Evolutionary conservation across 2,888 invertebrate genomes (phyloP), one percentile per base, ranked within the genome.

Genomic region (Netelia fuscicornis): DNA sequence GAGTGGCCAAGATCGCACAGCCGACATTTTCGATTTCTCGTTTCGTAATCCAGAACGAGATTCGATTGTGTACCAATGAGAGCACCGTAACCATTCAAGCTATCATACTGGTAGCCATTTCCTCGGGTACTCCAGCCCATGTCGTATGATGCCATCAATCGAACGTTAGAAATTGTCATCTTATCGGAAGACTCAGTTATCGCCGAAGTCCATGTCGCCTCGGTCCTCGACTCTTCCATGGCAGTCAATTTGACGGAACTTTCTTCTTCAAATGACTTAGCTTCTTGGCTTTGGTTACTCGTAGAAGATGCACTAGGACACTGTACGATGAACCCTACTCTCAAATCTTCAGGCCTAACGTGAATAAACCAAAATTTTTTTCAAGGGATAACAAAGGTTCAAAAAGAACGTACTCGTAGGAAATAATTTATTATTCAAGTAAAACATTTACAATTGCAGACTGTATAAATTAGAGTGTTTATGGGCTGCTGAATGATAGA

Each of bases 71-170:
- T 72, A 25, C 87, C 88, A 68, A 88, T 87, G 23, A 87, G 44
- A 9, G 86, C 60, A 25, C 76, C 83, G 48, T 17, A 70, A 54
- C 89, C 88, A 72, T 87, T 86, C 17, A 85, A 79, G 42, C 85
- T 88, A 42, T 85, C 82, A 42, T 87, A 82, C 17, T 72, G 42
- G 20, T 76, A 54, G 52, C 86, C 86, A 62, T 68, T 82, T 3
- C 87, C 86, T 2, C 88, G 75, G 20, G 71, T 80, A 52, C 82
- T 84, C 84, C 85, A 87, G 42, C 83, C 86, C 88, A 89, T n/a
- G n/a, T 88, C 68, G 71, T 71, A 71, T 42, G 71, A 71, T 17
- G 58, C 71, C 56, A 71, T 71, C 37, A 71, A 42, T 58, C 58
- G 71, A 42, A 71, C 71, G 13, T 54, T 71, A 58, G 37, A 17